Conservation (phyloP, 2,888 invertebrate genomes). For the Nasonia oneida region DNA sequence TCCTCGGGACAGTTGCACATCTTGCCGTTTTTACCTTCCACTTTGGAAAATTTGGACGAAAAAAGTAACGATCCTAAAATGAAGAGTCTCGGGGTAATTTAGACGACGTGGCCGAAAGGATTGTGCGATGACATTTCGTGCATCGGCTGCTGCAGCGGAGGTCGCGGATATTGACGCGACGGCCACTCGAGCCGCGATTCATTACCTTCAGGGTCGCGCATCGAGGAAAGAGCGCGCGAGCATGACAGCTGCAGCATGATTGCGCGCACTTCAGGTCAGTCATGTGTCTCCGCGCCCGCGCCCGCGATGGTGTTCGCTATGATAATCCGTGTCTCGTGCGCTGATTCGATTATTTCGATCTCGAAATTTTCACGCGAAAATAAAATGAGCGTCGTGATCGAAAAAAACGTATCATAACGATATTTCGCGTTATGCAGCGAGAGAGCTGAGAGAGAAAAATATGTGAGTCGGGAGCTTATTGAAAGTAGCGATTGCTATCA, state of each 20-base stretch:
- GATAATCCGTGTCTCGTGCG: neutral
- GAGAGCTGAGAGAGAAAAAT: neutral
- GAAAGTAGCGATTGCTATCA: neutral
- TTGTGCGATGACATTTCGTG: slow-evolving; percentile 28
- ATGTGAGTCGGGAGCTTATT: neutral
- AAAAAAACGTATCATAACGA: neutral
- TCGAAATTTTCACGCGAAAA: neutral
- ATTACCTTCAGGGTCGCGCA: slow-evolving; percentile 37
- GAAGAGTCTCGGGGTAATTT: neutral
- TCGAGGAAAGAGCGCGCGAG: slow-evolving; percentile 2
- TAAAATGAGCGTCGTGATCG: neutral
- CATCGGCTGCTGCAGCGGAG: neutral
- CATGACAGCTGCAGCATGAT: slow-evolving; percentile 54
- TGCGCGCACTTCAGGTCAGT: slow-evolving; percentile 50
- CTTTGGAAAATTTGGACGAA: neutral
- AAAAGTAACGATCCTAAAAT: neutral
- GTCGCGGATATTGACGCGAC: neutral
- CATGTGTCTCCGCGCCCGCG: neutral
- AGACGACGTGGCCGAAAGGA: slow-evolving; percentile 23
- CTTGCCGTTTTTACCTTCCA: neutral
- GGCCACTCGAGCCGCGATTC: slow-evolving; percentile 30
- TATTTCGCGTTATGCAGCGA: neutral
- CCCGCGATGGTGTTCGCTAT: neutral
- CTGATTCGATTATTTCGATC: neutral
- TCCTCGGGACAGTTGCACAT: slow-evolving; percentile 31